These are phyloP conservation scores for Pheosia tremula DNA, from an alignment of 2,888 invertebrate species.

Conservation along the genomic window DNA sequence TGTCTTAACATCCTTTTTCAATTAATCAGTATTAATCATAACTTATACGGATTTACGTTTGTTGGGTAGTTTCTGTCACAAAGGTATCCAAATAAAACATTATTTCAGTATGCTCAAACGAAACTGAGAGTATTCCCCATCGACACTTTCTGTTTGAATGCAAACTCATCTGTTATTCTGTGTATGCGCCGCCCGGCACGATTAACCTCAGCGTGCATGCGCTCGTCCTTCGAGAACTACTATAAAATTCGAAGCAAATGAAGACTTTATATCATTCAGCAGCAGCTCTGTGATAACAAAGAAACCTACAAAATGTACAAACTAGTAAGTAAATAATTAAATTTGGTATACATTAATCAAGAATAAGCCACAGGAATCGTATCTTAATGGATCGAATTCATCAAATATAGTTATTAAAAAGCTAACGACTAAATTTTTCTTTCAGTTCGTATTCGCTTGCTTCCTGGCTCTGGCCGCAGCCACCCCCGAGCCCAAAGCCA, in stretches of 20 bases:
- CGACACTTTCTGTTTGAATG: slow-evolving; percentile 10
- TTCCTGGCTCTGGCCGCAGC: slow-evolving; percentile 50
- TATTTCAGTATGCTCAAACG: not conserved
- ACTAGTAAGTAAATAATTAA: slow-evolving; percentile 55
- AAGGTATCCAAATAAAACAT: not conserved
- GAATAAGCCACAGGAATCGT: too few species aligned
- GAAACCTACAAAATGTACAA: slow-evolving; percentile 67
- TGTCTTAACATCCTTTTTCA: too few species aligned
- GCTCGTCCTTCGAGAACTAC: slow-evolving; percentile 55
- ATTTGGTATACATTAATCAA: too few species aligned
- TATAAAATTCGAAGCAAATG: slow-evolving; percentile 49
- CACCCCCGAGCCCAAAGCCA: slow-evolving; percentile 18
- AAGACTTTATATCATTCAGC: slow-evolving; percentile 52
- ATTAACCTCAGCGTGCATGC: slow-evolving; percentile 41
- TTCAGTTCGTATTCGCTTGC: slow-evolving; percentile 62
- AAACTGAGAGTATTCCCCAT: slow-evolving; percentile 13
- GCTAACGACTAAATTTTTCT: slow-evolving; percentile 19
- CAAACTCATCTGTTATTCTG: slow-evolving; percentile 45
- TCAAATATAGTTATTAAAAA: too few species aligned
- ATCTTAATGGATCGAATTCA: too few species aligned
- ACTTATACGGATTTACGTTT: too few species aligned
- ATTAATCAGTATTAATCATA: too few species aligned
- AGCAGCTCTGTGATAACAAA: slow-evolving; percentile 42
- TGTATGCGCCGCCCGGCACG: slow-evolving; percentile 17
- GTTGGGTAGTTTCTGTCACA: too few species aligned